A percentile compares a stretch with the other conserved stretches of the same genome.
phyloP scores from a whole-genome alignment of 2,888 invertebrate genomes.

The Ormyrus labotus region DNA sequence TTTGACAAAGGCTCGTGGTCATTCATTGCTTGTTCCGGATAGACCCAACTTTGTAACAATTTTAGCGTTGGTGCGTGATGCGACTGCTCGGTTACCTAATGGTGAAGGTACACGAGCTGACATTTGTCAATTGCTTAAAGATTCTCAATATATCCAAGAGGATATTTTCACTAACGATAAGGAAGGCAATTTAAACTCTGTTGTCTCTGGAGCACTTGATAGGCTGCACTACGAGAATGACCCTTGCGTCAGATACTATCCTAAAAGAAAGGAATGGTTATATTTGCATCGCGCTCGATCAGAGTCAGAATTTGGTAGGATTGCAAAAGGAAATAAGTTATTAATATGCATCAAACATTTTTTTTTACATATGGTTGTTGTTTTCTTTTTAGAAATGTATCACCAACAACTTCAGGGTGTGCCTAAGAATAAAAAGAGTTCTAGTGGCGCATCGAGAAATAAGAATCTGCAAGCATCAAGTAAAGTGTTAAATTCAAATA shows the following conservation, averaged over 20 bases:
- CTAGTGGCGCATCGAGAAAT: constrained; percentile 69
- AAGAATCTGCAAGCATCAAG: constrained; percentile 67
- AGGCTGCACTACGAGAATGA: constrained; percentile 92
- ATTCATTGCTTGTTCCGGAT: constrained; percentile 87
- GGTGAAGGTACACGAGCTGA: constrained; percentile 95
- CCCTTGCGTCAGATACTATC: constrained; percentile 95
- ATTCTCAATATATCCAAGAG: constrained; percentile 81
- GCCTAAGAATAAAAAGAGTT: constrained; percentile 78
- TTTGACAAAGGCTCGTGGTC: constrained; percentile 85
- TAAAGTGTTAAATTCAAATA: constrained; percentile 75
- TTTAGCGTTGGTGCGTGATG: constrained; percentile 93
- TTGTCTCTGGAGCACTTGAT: constrained; percentile 93
- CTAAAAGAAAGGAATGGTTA: constrained; percentile 95
- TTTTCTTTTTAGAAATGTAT: constrained; percentile 78
- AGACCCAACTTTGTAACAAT: constrained; percentile 95
- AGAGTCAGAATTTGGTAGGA: constrained; percentile 81
- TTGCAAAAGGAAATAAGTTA: constrained; percentile 67
- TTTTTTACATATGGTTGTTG: constrained; percentile 75
- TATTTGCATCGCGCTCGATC: constrained; percentile 88
- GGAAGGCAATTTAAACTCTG: constrained; percentile 86
- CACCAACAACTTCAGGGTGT: constrained; percentile 83
- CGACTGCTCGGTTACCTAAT: constrained; percentile 94
- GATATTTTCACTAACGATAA: constrained; percentile 69
- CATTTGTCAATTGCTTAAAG: constrained; percentile 90
- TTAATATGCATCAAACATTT: constrained; percentile 74